These are phyloP conservation scores for Bombus superbus DNA, from an alignment of 1,140 invertebrate genomes.

Conservation along the genomic window DNA sequence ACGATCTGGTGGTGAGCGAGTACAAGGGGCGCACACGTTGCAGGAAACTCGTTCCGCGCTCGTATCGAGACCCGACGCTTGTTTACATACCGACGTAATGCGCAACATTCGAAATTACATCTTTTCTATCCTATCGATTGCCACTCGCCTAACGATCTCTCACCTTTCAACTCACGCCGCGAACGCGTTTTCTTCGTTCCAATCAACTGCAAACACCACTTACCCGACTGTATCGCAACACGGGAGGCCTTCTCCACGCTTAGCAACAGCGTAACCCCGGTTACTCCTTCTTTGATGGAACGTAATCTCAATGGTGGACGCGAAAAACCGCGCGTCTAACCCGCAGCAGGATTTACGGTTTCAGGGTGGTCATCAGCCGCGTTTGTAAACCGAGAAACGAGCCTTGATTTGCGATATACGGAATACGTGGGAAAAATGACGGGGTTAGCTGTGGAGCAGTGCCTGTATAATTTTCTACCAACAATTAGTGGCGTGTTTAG, in stretches of 20 bases:
- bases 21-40: no score
- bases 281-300: not conserved
- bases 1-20: not conserved
- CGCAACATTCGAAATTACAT: conserved; percentile 28
- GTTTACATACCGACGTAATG: conserved; percentile 35
- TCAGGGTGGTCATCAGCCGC: not conserved
- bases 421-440: not conserved
- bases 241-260: not conserved
- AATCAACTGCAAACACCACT: conserved; percentile 1
- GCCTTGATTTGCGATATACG: not conserved
- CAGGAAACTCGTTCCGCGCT: not conserved
- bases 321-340: not conserved
- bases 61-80: not conserved
- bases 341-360: not conserved
- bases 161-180: conserved; percentile 29
- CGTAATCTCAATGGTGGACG: not conserved
- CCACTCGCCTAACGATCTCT: conserved; percentile 29
- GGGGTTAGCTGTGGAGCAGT: no score
- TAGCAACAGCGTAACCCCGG: conserved; percentile 9
- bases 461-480: no score
- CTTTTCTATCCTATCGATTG: conserved; percentile 13
- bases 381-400: not conserved
- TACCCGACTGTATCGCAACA: not conserved
- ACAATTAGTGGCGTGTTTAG: no score
- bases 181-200: conserved; percentile 12